phyloP scores from a whole-genome alignment of 2,113 vertebrate species.

The Scartelaos histophorus region DNA sequence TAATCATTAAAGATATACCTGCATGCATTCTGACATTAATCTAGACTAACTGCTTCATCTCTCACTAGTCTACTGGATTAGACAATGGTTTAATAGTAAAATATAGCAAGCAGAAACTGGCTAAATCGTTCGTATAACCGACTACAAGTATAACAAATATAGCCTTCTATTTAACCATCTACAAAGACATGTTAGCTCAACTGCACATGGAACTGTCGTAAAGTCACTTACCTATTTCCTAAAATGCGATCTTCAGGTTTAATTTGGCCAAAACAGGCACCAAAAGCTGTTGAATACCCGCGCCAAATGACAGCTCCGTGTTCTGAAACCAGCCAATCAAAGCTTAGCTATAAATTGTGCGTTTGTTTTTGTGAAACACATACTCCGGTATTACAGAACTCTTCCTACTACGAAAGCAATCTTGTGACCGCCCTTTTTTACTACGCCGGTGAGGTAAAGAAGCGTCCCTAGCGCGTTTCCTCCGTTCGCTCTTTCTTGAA shows the following conservation, averaged over 20 bases:
- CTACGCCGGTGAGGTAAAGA: rapidly evolving
- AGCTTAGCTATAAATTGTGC: slow-evolving; percentile 5
- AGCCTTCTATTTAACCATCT: neutral
- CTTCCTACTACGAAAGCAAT: no score
- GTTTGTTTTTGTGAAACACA: rapidly evolving
- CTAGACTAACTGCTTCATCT: no score
- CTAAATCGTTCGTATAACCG: no score
- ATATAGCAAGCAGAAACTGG: no score
- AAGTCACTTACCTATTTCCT: slow-evolving; percentile 25
- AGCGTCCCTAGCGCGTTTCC: neutral
- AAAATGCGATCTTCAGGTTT: neutral
- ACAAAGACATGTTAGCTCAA: neutral
- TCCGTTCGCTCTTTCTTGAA: slow-evolving; percentile 16
- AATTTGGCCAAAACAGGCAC: neutral
- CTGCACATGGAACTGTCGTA: rapidly evolving
- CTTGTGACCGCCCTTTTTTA: slow-evolving; percentile 23
- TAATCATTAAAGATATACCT: neutral
- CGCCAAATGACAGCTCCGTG: slow-evolving; percentile 52
- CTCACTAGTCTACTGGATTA: no score
- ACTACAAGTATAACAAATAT: neutral
- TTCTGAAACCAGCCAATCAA: slow-evolving; percentile 49
- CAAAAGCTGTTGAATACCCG: slow-evolving; percentile 42
- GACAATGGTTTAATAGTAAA: no score
- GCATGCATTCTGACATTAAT: no score
- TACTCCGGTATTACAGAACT: neutral